These are phyloP conservation scores for Litocranius walleri DNA, from an alignment of 2,113 vertebrate species.

Conservation along the genomic window DNA sequence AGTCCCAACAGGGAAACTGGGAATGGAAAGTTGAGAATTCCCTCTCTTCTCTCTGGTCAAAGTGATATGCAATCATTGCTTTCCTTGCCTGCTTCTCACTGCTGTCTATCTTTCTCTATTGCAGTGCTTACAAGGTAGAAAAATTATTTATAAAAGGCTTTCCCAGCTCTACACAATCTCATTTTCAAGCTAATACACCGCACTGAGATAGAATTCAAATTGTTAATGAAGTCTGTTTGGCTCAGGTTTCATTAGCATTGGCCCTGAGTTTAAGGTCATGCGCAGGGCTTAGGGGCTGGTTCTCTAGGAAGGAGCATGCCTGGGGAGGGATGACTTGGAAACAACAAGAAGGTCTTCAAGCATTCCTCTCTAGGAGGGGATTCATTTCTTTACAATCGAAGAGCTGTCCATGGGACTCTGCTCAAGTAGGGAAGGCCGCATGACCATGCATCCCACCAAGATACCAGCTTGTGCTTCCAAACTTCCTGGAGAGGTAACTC, in stretches of 20 bases:
- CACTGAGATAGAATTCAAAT: background rate
- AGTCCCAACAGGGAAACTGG: background rate
- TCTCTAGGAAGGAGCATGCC: background rate
- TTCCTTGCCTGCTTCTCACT: background rate
- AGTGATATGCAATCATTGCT: background rate
- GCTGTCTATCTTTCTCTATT: background rate
- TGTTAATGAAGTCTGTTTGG: background rate
- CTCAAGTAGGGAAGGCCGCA: background rate
- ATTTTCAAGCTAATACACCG: background rate
- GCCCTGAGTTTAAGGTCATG: background rate
- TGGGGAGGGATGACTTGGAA: background rate
- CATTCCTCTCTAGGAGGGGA: background rate
- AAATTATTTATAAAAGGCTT: background rate
- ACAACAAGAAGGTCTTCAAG: background rate
- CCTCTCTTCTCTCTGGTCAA: background rate
- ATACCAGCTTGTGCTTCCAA: background rate
- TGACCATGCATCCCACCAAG: background rate
- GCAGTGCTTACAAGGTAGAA: background rate
- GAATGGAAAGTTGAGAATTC: background rate
- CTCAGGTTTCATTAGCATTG: background rate
- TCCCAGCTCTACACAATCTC: background rate
- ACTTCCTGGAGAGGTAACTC: background rate
- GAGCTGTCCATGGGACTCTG: background rate
- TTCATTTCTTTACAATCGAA: background rate
- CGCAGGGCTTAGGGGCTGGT: background rate